Evolutionary conservation across 2,888 invertebrate genomes (phyloP).

Genomic region (Ichneumoninae sp.): DNA sequence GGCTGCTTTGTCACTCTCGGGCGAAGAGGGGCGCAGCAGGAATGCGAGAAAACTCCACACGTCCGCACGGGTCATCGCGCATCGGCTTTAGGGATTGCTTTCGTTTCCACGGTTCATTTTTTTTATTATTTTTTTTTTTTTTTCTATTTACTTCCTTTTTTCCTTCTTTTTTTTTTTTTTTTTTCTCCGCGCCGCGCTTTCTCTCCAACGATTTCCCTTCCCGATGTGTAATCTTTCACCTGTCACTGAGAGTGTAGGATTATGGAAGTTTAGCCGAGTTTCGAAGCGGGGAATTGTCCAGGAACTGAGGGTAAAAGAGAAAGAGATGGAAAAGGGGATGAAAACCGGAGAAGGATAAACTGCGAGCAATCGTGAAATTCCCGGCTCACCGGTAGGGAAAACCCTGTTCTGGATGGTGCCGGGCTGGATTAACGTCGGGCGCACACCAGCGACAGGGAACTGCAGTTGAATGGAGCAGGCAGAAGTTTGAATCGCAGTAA

Average conservation of each 20-base stretch:
- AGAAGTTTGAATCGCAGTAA: constrained; percentile 65
- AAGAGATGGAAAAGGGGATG: constrained; percentile 4
- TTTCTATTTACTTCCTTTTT: constrained; percentile 6
- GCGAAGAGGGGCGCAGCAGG: not conserved
- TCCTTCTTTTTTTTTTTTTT: constrained; percentile 18
- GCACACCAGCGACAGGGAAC: constrained; percentile 61
- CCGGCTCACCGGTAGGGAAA: constrained; percentile 35
- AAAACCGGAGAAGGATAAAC: constrained; percentile 34
- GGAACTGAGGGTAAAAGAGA: constrained; percentile 14
- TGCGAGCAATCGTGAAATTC: constrained; percentile 59
- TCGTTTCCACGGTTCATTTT: constrained; percentile 4
- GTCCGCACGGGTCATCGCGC: constrained; percentile 15
- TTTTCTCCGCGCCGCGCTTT: constrained; percentile 11
- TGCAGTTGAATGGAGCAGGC: constrained; percentile 64
- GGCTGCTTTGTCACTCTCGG: not conserved
- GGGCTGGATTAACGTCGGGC: constrained; percentile 63
- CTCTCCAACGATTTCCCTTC: constrained; percentile 32
- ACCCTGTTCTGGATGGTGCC: constrained; percentile 41
- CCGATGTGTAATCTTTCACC: constrained; percentile 63
- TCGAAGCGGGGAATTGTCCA: constrained; percentile 40
- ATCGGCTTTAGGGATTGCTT: constrained; percentile 47
- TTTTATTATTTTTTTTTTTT: not conserved
- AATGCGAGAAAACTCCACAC: not conserved
- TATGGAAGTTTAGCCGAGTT: constrained; percentile 62
- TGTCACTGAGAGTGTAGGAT: constrained; percentile 63